Evolutionary conservation across 2,113 vertebrate species (phyloP).

Genomic region (Tympanuchus pallidicinctus): DNA sequence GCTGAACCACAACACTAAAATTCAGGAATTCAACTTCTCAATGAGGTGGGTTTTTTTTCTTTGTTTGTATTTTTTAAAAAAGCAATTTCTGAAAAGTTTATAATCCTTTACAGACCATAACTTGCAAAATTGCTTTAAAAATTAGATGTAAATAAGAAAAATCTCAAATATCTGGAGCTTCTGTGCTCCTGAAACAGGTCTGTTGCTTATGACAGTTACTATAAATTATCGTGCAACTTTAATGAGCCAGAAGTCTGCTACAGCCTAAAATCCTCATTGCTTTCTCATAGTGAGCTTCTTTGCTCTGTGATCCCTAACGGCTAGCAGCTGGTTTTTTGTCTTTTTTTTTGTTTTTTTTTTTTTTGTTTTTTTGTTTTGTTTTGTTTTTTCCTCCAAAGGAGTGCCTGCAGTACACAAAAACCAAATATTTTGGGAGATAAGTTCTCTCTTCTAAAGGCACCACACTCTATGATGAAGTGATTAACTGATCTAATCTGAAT

Average conservation of each 20-base stretch:
- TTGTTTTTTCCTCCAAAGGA: background rate
- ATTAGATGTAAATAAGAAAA: background rate
- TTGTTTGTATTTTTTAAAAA: background rate
- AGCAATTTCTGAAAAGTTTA: background rate
- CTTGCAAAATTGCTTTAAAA: background rate
- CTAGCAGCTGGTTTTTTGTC: background rate
- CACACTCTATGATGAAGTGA: background rate
- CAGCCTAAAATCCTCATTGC: background rate
- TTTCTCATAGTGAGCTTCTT: background rate
- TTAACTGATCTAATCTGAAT: background rate
- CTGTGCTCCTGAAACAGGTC: background rate
- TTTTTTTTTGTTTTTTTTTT: too few species aligned
- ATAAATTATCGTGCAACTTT: background rate
- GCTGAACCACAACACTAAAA: background rate
- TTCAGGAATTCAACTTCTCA: background rate
- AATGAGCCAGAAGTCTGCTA: background rate
- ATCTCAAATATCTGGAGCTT: background rate
- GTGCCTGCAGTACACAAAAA: accelerated
- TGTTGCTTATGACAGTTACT: background rate
- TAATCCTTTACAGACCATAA: background rate
- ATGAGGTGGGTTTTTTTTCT: background rate
- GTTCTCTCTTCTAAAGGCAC: background rate
- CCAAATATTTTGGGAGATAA: background rate
- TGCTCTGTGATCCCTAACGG: background rate
- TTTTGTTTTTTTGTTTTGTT: background rate